These are phyloP conservation scores for Adelphocoris suturalis DNA, from an alignment of 2,888 invertebrate genomes.

Conservation along the genomic window DNA sequence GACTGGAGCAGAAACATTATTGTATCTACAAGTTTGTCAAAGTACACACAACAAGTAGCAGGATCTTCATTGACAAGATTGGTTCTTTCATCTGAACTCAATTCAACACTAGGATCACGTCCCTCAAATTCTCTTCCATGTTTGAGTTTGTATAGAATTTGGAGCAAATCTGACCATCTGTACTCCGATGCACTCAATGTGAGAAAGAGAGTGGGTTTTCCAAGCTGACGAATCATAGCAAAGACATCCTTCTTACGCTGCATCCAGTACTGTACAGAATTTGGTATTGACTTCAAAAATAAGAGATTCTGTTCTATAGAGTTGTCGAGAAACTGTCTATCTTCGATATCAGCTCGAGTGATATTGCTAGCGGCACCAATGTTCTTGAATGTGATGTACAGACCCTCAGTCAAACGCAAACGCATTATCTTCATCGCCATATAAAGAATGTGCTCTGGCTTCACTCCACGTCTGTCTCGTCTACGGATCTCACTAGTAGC, in stretches of 20 bases:
- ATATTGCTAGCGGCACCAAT: no score
- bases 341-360: not conserved
- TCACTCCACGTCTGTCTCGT: constrained; percentile 77
- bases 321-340: not conserved
- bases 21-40: not conserved
- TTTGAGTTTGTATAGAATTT: not conserved
- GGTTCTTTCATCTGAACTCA: not conserved
- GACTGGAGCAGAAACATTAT: not conserved
- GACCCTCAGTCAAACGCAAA: no score
- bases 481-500: constrained; percentile 77
- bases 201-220: constrained; percentile 12
- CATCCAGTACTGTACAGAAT: constrained; percentile 4
- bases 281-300: constrained; percentile 10
- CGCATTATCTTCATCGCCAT: no score
- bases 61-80: not conserved
- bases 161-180: not conserved
- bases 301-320: not conserved
- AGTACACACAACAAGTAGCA: not conserved
- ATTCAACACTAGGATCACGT: no score
- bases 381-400: no score
- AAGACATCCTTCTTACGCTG: not conserved
- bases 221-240: constrained; percentile 13
- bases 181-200: not conserved
- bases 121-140: not conserved
- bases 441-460: no score